Base-by-base conservation (phyloP, 1,140 invertebrate genomes). In the Drosophila busckii region DNA sequence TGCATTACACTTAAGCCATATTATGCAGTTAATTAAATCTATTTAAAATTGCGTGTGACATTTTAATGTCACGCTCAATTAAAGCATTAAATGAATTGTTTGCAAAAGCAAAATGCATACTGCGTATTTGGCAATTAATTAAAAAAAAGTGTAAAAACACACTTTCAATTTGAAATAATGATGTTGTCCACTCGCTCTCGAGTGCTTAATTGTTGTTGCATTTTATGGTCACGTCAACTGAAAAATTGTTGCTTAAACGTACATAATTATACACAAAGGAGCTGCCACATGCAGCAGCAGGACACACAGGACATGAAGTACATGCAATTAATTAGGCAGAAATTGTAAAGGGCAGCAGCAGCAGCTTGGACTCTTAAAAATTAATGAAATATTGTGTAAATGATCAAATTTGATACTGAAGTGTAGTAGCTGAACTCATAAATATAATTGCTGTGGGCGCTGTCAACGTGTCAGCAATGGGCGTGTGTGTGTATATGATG, bases 21-120 rank as follows among this genome's bases (percentile, higher is more conserved):
- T 64, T 68, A 70, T 65, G 59, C 50, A 70, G 63, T 73, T 82
- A 73, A 73, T 78, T 71, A 80, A 73, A 78, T 56, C 44, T 67
- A 80, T 68, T n/a, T 53, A 68, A 78, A 60, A 70, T 76, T 52
- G 49, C 54, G 76, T 49, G 40, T 32, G 37, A 26, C 42, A 41
- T 26, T 66, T 13, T 4, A 9, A 25, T 16, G 19, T 23, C 35
- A 13, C 13, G 35, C 13, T 9, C 37, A 49, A 41, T 49, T 41
- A 6, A 41, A 65, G 58, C 59, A 62, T 25, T 38, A 71, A 71
- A 71, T 80, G 67, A 80, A 78, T 80, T 80, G 73, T 22, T 48
- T 45, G n/a, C n/a, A 31, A 52, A 54, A 32, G 20, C 54, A 50
- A 40, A n/a, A n/a, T n/a, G 48, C 38, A 41, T 62, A 71, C 55